Percentiles rank a stretch among this genome's conserved stretches.
These are phyloP conservation scores for Pithys albifrons DNA, from an alignment of 2,113 vertebrate species.

Conservation along the genomic window DNA sequence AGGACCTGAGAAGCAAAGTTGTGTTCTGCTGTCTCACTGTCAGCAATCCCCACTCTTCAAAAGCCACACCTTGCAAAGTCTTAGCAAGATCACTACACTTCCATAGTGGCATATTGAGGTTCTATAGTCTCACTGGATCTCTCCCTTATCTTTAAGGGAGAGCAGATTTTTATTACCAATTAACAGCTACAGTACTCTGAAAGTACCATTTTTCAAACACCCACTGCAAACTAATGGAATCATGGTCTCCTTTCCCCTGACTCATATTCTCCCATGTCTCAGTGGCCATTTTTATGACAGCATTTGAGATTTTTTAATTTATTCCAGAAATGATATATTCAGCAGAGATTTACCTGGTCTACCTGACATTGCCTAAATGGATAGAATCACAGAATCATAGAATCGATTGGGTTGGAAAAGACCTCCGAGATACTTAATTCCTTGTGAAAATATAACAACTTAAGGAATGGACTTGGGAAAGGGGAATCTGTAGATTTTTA, in stretches of 20 bases:
- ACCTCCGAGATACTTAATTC: too few relatives aligned
- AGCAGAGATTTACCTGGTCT: not conserved
- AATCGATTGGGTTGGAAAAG: too few relatives aligned
- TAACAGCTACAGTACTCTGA: not conserved
- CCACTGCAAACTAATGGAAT: not conserved
- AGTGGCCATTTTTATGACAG: not conserved
- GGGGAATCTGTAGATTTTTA: not conserved
- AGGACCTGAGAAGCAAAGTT: not conserved
- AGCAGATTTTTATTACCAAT: not conserved
- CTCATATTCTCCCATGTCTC: not conserved
- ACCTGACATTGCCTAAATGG: not conserved
- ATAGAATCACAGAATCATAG: too few relatives aligned
- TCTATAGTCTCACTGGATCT: not conserved
- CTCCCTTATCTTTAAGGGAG: not conserved
- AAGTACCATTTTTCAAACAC: not conserved
- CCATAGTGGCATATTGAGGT: not conserved
- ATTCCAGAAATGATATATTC: not conserved
- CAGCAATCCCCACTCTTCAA: not conserved
- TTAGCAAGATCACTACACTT: not conserved
- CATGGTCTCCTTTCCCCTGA: not conserved
- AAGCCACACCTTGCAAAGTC: not conserved
- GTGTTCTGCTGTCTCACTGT: not conserved
- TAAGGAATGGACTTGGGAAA: not conserved
- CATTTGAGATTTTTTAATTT: not conserved
- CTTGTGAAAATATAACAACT: not conserved